Evolutionary conservation across 2,113 vertebrate genomes (phyloP), one percentile per base, ranked within the genome.

Genomic region (Smithornis capensis): DNA sequence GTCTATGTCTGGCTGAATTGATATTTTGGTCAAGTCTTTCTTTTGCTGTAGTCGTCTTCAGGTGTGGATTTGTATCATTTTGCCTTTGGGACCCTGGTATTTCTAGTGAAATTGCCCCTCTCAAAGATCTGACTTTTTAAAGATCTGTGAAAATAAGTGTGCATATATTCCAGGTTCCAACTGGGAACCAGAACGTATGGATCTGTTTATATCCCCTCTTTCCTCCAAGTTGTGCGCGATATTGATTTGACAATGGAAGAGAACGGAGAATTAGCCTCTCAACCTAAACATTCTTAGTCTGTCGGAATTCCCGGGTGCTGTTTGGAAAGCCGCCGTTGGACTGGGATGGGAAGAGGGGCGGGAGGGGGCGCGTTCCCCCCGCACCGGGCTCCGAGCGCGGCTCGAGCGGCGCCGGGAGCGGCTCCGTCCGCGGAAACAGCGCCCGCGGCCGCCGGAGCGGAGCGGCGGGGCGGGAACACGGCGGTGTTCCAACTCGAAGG

Each of bases 11-110:
- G n/a, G 87, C 74, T 56, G 65, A 95, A 95, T 70, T 81, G 95
- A 63, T 95, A 50, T 87, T 92, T 92, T 53, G 77, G 75, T 71
- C 45, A 94, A 83, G 90, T 87, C 92, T 95, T 93, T 55, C 76
- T 90, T 89, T 84, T 93, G 87, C 89, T 81, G 62, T 74, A 75
- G 92, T 91, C 79, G 86, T 31, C 64, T 93, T 93, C 64, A 76
- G 82, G 84, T 91, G 89, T 74, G 82, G 71, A 78, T 92, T 96
- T 93, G 1, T 19, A 8, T 78, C n/a, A 23, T 88, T 82, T 45
- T 93, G 35, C 38, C 63, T 71, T 50, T 45, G 73, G 15, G 55
- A 70, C 25, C 10, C 19, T 21, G 7, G 17, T 53, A 62, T 83
- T 62, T 65, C 22, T 25, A 16, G 67, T 53, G 69, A 85, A 68